Percentiles rank a stretch among this genome's conserved stretches.
These are phyloP conservation scores for Rhinichthys osculus DNA, from an alignment of 2,797 vertebrate species.

Conservation along the genomic window DNA sequence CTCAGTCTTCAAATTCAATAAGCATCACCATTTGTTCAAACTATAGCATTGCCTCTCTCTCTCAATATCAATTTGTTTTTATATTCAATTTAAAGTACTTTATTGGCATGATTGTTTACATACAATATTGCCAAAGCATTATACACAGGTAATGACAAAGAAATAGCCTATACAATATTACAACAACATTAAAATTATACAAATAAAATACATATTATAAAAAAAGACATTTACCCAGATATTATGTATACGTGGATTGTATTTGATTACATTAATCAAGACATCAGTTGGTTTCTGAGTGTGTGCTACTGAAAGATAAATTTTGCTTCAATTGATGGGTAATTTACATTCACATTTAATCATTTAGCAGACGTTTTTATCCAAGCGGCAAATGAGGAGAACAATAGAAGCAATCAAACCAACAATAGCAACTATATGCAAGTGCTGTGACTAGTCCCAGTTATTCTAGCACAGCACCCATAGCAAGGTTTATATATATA, in stretches of 20 bases:
- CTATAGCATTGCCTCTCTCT: constrained; percentile 37
- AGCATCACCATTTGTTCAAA: constrained; percentile 54
- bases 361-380: not conserved
- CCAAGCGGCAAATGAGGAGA: not conserved
- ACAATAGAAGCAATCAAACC: not conserved
- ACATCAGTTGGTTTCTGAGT: not conserved
- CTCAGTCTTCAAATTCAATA: constrained; percentile 57
- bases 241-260: not conserved
- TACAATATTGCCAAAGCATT: not conserved
- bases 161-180: too few species aligned
- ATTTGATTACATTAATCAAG: not conserved
- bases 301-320: not conserved
- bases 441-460: not conserved
- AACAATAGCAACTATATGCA: not conserved
- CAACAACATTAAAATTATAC: not conserved
- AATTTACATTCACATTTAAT: not conserved
- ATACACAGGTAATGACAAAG: not conserved
- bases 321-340: not conserved
- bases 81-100: not conserved
- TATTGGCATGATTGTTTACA: not conserved
- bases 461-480: not conserved
- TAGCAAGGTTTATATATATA: not conserved
- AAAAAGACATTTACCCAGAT: not conserved
- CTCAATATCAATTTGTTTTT: not conserved
- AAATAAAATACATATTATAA: not conserved